phyloP scores from a whole-genome alignment of 2,113 vertebrate species.

The Arizona elegans region DNA sequence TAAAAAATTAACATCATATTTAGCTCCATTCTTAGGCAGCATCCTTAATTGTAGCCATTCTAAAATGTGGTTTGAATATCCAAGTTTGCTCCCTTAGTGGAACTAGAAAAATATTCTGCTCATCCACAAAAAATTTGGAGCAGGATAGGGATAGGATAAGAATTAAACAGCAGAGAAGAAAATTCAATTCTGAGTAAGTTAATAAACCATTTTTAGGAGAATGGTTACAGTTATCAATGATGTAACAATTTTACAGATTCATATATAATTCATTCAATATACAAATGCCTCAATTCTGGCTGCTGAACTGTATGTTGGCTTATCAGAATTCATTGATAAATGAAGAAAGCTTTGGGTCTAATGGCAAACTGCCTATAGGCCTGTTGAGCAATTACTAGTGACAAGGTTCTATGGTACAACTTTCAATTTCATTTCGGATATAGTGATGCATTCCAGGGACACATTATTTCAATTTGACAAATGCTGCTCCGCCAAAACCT shows the following conservation, averaged over 20 bases:
- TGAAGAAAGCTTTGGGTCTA: not conserved
- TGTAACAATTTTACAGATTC: not conserved
- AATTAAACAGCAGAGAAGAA: not conserved
- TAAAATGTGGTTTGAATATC: not conserved
- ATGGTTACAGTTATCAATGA: not conserved
- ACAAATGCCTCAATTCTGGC: not conserved
- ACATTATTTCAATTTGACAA: not conserved
- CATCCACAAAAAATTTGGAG: not conserved
- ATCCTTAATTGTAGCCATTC: not conserved
- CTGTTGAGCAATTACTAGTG: constrained; percentile 50
- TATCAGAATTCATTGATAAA: not conserved
- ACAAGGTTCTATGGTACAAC: not conserved
- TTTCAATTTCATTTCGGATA: not conserved
- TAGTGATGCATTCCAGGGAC: not conserved
- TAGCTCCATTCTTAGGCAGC: not conserved
- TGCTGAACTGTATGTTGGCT: constrained; percentile 8
- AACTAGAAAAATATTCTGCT: not conserved
- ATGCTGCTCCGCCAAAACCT: not conserved
- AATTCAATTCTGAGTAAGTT: not conserved
- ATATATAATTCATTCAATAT: not conserved
- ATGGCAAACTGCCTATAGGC: not conserved
- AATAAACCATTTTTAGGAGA: not conserved
- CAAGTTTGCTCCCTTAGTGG: not conserved
- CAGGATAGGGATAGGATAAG: not conserved
- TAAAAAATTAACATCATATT: not conserved